Percentiles rank a stretch among this genome's conserved stretches.
phyloP scores from a whole-genome alignment of 2,888 invertebrate species.

The Parnassius apollo region DNA sequence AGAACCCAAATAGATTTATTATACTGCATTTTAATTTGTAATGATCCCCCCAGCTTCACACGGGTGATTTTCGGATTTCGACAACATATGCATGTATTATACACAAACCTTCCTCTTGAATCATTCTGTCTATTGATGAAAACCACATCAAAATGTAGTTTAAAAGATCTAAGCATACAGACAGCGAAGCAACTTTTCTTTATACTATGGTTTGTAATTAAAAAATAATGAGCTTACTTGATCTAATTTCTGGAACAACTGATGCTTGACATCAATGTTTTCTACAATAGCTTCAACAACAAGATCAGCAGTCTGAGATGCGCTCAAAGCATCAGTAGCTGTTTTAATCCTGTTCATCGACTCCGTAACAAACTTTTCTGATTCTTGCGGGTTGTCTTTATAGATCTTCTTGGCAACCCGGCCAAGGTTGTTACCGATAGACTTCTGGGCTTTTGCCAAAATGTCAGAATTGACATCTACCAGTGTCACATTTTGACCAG shows the following conservation, averaged over 20 bases:
- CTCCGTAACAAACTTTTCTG: constrained; percentile 84
- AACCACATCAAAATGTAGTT: too few relatives aligned
- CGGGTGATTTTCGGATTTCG: too few relatives aligned
- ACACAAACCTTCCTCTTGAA: too few relatives aligned
- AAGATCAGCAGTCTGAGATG: constrained; percentile 85
- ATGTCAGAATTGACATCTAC: constrained; percentile 88
- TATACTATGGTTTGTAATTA: background rate
- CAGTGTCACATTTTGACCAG: constrained; percentile 90
- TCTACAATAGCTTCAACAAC: constrained; percentile 94
- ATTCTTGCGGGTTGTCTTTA: constrained; percentile 84
- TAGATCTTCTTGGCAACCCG: constrained; percentile 89
- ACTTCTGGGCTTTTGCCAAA: constrained; percentile 85
- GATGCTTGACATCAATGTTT: constrained; percentile 88
- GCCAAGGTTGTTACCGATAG: constrained; percentile 85
- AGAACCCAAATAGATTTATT: too few relatives aligned
- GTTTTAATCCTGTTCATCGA: constrained; percentile 83
- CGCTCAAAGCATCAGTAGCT: constrained; percentile 81
- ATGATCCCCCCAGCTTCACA: too few relatives aligned
- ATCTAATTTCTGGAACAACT: constrained; percentile 88
- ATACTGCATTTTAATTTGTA: too few relatives aligned
- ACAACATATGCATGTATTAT: too few relatives aligned
- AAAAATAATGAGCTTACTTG: constrained; percentile 57
- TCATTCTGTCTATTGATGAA: too few relatives aligned
- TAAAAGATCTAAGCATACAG: too few relatives aligned
- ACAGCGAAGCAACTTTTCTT: too few relatives aligned